phyloP scores from a whole-genome alignment of 1,140 invertebrate species.

The Caenorhabditis tropicalis region DNA sequence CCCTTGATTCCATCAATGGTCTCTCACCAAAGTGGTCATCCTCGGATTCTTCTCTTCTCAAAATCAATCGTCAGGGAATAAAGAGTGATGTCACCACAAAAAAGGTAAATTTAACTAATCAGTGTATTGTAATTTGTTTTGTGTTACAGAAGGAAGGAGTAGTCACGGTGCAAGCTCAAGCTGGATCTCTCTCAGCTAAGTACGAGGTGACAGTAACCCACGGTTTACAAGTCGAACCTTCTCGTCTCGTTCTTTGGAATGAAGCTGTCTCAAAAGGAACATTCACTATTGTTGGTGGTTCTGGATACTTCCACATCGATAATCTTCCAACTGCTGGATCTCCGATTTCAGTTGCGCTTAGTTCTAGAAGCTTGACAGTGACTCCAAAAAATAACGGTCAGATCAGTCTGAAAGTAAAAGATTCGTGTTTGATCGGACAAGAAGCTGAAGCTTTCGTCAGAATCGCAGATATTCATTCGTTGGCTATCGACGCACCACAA shows the following conservation, averaged over 20 bases:
- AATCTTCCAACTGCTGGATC: background rate
- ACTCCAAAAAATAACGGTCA: slow-evolving; percentile 9
- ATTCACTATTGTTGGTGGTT: slow-evolving; percentile 53
- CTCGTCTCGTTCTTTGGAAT: slow-evolving; percentile 56
- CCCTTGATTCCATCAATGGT: background rate
- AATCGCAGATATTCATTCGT: slow-evolving; percentile 29
- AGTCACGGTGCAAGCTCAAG: slow-evolving; percentile 43
- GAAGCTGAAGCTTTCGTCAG: background rate
- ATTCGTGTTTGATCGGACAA: slow-evolving; percentile 25
- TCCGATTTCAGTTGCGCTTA: background rate
- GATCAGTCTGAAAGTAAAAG: background rate
- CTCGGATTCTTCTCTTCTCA: background rate
- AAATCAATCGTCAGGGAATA: background rate
- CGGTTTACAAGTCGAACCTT: background rate
- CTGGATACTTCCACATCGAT: slow-evolving; percentile 53
- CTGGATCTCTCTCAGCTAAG: background rate
- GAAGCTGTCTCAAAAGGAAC: slow-evolving; percentile 40
- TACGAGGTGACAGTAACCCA: background rate
- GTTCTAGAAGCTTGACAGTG: slow-evolving; percentile 1
- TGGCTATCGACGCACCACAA: slow-evolving; percentile 41
- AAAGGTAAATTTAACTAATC: background rate
- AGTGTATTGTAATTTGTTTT: background rate
- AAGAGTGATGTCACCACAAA: background rate
- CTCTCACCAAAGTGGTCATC: background rate
- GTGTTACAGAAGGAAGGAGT: slow-evolving; percentile 33